Base-by-base conservation (phyloP, 1,140 invertebrate genomes). In the Neodiprion fabricii region DNA sequence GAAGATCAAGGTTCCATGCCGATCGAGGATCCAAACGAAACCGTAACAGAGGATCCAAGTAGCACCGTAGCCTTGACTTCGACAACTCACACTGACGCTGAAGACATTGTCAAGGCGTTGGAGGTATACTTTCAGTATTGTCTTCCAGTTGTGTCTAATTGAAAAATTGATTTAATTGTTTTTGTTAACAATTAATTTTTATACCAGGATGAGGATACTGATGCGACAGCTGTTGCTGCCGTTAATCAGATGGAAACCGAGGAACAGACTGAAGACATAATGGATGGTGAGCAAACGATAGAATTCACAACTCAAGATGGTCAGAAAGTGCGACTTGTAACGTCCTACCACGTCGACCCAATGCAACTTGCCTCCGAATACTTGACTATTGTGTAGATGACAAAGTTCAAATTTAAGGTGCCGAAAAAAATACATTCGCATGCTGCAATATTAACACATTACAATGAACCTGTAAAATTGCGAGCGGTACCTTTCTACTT, bases 241-340 rank as follows among this genome's bases (percentile, higher is more conserved):
- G 84, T 85, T 9, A 85, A 85, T 81, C 79, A 85, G 72, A 78
- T 85, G 77, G 82, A 78, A 72, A 74, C 74, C 12, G 83, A 84
- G 17, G 78, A 82, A 1, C 80, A 82, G 61, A 21, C 79, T 21
- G 77, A 76, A 72, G 71, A 73, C 28, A 75, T 82, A 1, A 75
- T 80, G 8, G 84, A 86, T 74, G 80, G 79, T 23, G 78, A 85
- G 65, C 88, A 89, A 74, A 79, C 88, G 9, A 86, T 89, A 48
- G 88, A 89, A 82, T 87, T 89, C 70, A 87, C 85, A 23, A 89
- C 87, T 48, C 84, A 86, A 65, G 89, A 89, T 77, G 89, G 89
- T 9, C 88, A 90, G 72, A 89, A 89, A 79, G 80, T 90, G 66
- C 81, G 88, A 66, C 80, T 90, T 47, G 79, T 90, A 9, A 86